These are phyloP conservation scores for Caenorhabditis panamensis DNA, from an alignment of 2,888 invertebrate genomes.

Conservation along the genomic window DNA sequence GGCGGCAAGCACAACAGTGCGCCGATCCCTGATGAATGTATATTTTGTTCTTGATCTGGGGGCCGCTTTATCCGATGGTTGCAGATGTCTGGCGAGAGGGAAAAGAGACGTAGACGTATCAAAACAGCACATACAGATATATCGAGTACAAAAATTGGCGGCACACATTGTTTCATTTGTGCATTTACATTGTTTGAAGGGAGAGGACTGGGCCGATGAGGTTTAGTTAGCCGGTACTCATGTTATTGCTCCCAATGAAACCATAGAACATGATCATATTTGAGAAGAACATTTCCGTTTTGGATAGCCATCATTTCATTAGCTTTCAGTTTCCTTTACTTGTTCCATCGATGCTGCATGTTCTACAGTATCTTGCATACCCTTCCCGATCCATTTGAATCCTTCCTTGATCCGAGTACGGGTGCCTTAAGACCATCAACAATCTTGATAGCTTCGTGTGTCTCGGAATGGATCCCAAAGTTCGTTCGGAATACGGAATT, in stretches of 20 bases:
- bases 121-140: background rate
- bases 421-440: too few species aligned
- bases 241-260: too few species aligned
- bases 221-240: too few species aligned
- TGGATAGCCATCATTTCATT: too few species aligned
- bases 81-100: constrained; percentile 15
- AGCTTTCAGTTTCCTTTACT: too few species aligned
- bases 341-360: too few species aligned
- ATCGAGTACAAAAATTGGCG: constrained; percentile 14
- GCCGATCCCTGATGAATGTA: constrained; percentile 31
- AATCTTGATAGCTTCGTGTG: background rate
- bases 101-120: background rate
- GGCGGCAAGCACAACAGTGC: too few species aligned
- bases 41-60: constrained; percentile 49
- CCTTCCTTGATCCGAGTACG: background rate
- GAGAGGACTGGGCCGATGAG: too few species aligned
- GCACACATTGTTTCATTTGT: constrained; percentile 11
- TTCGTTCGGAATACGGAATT: background rate
- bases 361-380: too few species aligned
- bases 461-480: background rate
- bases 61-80: constrained; percentile 14
- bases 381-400: too few species aligned
- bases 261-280: too few species aligned
- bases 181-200: constrained; percentile 18
- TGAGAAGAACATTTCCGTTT: too few species aligned